These are phyloP conservation scores for Leuciscus idus DNA, from an alignment of 2,113 vertebrate species.

Conservation along the genomic window DNA sequence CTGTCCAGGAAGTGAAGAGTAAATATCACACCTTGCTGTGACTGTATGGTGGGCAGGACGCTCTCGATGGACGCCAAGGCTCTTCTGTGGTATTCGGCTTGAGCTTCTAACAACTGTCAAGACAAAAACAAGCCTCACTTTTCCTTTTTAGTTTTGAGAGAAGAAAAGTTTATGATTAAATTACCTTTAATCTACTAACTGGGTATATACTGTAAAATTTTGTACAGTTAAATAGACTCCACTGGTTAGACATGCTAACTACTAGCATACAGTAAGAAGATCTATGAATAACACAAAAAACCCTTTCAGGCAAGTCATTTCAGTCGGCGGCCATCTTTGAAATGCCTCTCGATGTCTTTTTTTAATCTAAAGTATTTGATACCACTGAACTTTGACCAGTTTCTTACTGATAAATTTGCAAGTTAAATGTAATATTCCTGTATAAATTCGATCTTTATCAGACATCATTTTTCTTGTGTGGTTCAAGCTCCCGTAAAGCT, in stretches of 20 bases:
- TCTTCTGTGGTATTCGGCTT: conserved; percentile 98
- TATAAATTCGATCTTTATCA: background rate
- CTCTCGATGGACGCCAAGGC: conserved; percentile 92
- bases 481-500: background rate
- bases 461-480: background rate
- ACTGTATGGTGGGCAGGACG: conserved; percentile 89
- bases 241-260: background rate
- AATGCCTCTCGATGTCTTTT: too few species aligned
- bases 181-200: background rate
- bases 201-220: background rate
- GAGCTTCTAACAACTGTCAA: conserved; percentile 94
- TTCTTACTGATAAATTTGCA: background rate
- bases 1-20: background rate
- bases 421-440: background rate
- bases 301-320: too few species aligned
- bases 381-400: background rate
- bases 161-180: background rate
- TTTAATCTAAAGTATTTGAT: too few species aligned
- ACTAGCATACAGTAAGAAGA: background rate
- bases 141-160: background rate
- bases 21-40: conserved; percentile 87
- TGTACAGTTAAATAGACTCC: background rate
- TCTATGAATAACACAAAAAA: background rate
- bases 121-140: conserved; percentile 71
- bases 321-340: too few species aligned